Base-by-base conservation (phyloP, 2,888 invertebrate genomes). In the Heliconius cydno region DNA sequence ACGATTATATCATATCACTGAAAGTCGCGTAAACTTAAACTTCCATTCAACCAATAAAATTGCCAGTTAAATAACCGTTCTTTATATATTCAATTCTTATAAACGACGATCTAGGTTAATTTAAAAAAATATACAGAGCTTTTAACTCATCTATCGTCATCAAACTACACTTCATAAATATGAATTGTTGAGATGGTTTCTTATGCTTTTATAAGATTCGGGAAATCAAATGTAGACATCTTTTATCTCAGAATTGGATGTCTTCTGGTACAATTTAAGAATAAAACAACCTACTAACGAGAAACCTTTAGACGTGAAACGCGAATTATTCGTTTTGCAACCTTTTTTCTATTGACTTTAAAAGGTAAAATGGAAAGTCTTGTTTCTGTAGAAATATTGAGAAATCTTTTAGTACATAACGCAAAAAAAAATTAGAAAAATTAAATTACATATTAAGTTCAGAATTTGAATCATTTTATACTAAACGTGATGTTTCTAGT, bases 101-200 rank as follows among this genome's bases (percentile, higher is more conserved):
- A 72, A 78, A 73, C 79, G 72, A 78, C 76, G 28, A 76, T 76
- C 79, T 79, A 82, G 63, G 67, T 79, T 82, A 63, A 79, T 60
- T 80, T 83, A 85, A 82, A 84, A 84, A 84, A 85, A 85, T 86
- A 85, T 83, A 84, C 85, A 86, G 86, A 85, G 85, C 80, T 81
- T 80, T 28, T 82, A 84, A 82, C 81, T 83, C 84, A 84, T 83
- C 82, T 83, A 79, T 78, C 80, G 84, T 83, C 84, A 85, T 85
- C 85, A 84, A 85, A 85, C 85, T 70, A 85, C 85, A 85, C 85
- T 84, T 84, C 83, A 83, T 38, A 65, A 65, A 75, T 46, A 46
- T 34, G 15, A 25, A 12, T 19, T 15, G 15, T 63, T 28, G 28
- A 65, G 34, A 60, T 60, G 7, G n/a, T 60, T 34, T 30, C 22